Evolutionary conservation across 2,113 vertebrate genomes (phyloP), one percentile per base, ranked within the genome.

Genomic region (Halcyon senegalensis): DNA sequence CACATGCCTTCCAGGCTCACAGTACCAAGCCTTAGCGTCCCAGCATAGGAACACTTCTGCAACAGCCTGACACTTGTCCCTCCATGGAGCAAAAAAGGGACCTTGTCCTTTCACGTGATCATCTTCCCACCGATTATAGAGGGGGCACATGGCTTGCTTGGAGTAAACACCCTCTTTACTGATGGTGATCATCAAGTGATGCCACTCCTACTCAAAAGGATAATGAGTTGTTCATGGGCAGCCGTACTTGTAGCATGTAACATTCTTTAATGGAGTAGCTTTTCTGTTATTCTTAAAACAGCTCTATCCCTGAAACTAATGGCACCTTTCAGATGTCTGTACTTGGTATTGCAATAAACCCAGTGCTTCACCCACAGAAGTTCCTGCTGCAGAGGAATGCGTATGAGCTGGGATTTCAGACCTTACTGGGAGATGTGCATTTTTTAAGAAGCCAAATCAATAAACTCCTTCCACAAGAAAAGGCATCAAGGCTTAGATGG

Each of bases 31-130:
- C n/a, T 78, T 31, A 63, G 9, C 7, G 2, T 9, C 50, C 66
- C 23, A 19, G 16, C 27, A 3, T 12, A 76, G 59, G 24, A 51
- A 16, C 18, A 24, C 46, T 55, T 55, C 50, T 66, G 55, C 27
- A 59, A 37, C 56, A 75, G 48, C 14, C 33, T 51, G 78, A 24
- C 0, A 0, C 30, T 75, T 1, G 1, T 17, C 30, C 6, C 27
- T 50, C 64, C 25, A 5, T 8, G 37, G 43, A 83, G 16, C 15
- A 58, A 56, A 88, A 66, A 19, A 6, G 9, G 8, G 6, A 50
- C 39, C 15, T 51, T 74, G n/a, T 77, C 21, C 55, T 73, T 66
- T 51, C 68, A 48, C 33, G 9, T 21, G 35, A 48, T 6, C 12
- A 9, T 62, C 37, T 66, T 77, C 33, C 30, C 50, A 33, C 17